These are phyloP conservation scores for Aurelia coerulea DNA, from an alignment of 30 jellyfish, hydroid and myxozoan species.

Conservation along the genomic window DNA sequence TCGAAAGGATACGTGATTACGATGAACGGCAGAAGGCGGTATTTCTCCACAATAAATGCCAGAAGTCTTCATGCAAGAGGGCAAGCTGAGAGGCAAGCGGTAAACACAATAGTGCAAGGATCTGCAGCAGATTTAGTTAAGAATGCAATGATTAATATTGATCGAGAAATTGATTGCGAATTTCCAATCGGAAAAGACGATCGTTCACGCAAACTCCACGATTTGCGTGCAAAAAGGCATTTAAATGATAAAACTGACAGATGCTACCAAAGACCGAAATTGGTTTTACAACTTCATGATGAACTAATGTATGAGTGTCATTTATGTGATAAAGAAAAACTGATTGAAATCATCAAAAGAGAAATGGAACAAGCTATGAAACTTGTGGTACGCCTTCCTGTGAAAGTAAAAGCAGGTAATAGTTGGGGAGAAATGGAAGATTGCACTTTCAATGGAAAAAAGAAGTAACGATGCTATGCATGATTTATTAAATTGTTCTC, in stretches of 20 bases:
- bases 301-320: slow-evolving; percentile 89
- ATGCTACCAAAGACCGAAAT: slow-evolving; percentile 40
- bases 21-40: slow-evolving; percentile 77
- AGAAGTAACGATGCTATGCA: too few relatives aligned
- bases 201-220: neutral
- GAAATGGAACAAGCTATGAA: slow-evolving; percentile 93
- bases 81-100: slow-evolving; percentile 99
- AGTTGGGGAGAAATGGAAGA: slow-evolving; percentile 90
- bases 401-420: slow-evolving; percentile 76
- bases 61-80: slow-evolving; percentile 65
- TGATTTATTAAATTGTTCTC: too few relatives aligned
- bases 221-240: neutral
- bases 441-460: too few relatives aligned
- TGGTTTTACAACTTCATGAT: slow-evolving; percentile 94
- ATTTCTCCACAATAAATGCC: slow-evolving; percentile 79
- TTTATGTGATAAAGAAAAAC: slow-evolving; percentile 35
- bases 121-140: slow-evolving; percentile 98
- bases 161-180: slow-evolving; percentile 18
- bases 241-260: neutral
- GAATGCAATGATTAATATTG: slow-evolving; percentile 80
- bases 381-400: slow-evolving; percentile 91
- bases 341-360: slow-evolving; percentile 51
- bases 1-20: slow-evolving; percentile 82
- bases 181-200: slow-evolving; percentile 4
- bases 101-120: slow-evolving; percentile 91